Base-by-base conservation (phyloP, 2,797 vertebrate genomes). In the Pipistrellus pygmaeus region DNA sequence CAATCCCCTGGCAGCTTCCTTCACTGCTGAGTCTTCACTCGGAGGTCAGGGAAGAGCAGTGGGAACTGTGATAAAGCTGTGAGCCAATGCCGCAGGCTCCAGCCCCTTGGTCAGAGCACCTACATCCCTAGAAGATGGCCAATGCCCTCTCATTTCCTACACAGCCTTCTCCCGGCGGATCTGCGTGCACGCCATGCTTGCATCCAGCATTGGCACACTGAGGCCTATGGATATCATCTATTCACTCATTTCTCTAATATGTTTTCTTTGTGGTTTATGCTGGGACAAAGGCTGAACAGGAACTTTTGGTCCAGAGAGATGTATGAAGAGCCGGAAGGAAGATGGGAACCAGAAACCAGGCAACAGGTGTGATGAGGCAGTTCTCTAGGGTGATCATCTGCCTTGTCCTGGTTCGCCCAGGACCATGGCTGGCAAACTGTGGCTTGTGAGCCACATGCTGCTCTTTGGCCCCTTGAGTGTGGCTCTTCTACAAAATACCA, bases 271-370 rank as follows among this genome's bases (percentile, higher is more conserved):
- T 71, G 21, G 51, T 64, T 75, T 38, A 73, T 25, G 17, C 5
- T 51, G 38, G 27, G 23, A 48, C 32, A 85, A 32, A n/a, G 78
- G 72, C 51, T 83, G 21, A 76, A 62, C 8, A 83, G 32, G 53
- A 46, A 81, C 0, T 48, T 66, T 53, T 51, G 64, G 86, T 30
- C n/a, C 30, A 71, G 20, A 73, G 27, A 48, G 38, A 35, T n/a
- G 71, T 71, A 75, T 23, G 62, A 92, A 90, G n/a, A 64, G 25
- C 38, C 55, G 25, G 48, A 88, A 91, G 23, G 80, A 68, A 90
- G 35, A 60, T 27, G 18, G 21, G 81, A 77, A 62, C 44, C 20
- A 84, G 84, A 62, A 85, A 14, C 18, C 20, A 1, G 48, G 5
- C 2, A n/a, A 46, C 30, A 23, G 13, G 48, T 35, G 14, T 20